Conservation (phyloP, 2,888 invertebrate species). For the Belgica antarctica region DNA sequence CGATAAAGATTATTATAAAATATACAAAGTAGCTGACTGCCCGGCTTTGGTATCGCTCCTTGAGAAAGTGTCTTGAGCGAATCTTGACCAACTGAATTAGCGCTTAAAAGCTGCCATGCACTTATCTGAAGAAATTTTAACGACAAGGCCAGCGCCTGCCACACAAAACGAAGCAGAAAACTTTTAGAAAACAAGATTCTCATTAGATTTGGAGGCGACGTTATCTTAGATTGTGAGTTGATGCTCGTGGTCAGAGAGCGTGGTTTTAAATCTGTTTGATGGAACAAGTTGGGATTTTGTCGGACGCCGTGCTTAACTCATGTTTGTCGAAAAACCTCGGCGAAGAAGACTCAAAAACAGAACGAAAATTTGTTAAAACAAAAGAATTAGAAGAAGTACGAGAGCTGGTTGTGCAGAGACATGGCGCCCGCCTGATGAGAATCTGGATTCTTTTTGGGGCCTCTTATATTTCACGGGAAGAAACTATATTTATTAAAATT, state of each 20-base stretch:
- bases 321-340: neutral
- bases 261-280: neutral
- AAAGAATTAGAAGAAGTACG: conserved; percentile 33
- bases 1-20: conserved; percentile 39
- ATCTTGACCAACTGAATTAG: neutral
- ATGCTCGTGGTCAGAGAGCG: conserved; percentile 39
- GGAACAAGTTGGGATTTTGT: conserved; percentile 23
- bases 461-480: neutral
- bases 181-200: conserved; percentile 37
- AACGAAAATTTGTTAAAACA: conserved; percentile 41
- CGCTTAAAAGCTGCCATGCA: neutral
- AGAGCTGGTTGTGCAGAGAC: no score
- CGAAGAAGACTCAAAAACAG: neutral
- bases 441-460: conserved; percentile 26
- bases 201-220: conserved; percentile 37
- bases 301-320: conserved; percentile 16
- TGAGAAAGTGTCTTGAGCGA: neutral
- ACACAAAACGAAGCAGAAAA: neutral
- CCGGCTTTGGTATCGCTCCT: conserved; percentile 10
- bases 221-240: conserved; percentile 39
- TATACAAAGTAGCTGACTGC: conserved; percentile 30
- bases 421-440: conserved; percentile 43
- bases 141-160: neutral
- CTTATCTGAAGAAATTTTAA: neutral
- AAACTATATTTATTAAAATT: neutral